A percentile compares a stretch with the other conserved stretches of the same genome.
Evolutionary conservation across 1,140 invertebrate genomes (phyloP).

Genomic region (Caenorhabditis brenneri): DNA sequence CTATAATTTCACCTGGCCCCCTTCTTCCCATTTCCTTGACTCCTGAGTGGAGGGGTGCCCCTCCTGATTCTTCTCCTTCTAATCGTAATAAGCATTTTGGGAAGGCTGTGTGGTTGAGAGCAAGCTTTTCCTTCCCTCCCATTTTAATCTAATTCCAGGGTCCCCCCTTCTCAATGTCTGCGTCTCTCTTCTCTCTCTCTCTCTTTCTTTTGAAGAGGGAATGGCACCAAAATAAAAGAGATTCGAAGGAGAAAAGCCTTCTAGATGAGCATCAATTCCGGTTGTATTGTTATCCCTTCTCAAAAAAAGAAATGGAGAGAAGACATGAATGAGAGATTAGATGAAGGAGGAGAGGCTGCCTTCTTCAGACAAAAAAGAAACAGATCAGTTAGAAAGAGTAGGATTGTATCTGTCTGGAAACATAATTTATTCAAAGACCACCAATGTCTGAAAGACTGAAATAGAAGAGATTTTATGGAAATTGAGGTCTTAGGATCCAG

Average conservation of each 20-base stretch:
- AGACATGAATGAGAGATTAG: neutral
- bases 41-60: no score
- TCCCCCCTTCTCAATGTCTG: neutral
- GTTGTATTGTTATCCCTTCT: conserved; percentile 29
- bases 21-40: neutral
- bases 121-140: no score
- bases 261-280: conserved; percentile 27
- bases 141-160: no score
- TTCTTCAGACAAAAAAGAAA: neutral
- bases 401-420: no score
- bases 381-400: no score
- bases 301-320: neutral
- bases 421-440: no score
- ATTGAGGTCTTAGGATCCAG: no score
- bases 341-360: no score
- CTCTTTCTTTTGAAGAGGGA: neutral
- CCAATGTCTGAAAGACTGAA: no score
- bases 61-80: no score
- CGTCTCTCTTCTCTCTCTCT: neutral
- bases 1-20: neutral
- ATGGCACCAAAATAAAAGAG: neutral
- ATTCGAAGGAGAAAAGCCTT: neutral
- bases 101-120: neutral
- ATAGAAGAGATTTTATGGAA: no score
- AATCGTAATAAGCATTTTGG: conserved; percentile 14